Evolutionary conservation across 2,888 invertebrate genomes (phyloP), one percentile per base, ranked within the genome.

Genomic region (Galerucella nymphaeae): DNA sequence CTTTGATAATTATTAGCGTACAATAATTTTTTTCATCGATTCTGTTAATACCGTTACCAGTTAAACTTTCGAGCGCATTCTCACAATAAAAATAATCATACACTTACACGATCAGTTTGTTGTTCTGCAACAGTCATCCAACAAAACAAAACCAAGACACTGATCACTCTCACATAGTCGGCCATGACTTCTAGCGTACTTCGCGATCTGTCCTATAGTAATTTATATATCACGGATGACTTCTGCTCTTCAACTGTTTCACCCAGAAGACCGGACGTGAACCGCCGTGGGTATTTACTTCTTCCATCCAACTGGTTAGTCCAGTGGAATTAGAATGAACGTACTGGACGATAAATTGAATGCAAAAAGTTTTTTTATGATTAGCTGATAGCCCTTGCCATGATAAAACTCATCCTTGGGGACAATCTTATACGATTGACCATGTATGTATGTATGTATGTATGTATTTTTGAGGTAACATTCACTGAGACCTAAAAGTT

Each of bases 21-120:
- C 1, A 23, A 23, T n/a, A n/a, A n/a, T n/a, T n/a, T n/a, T 42
- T 48, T 9, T 3, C 4, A 20, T 3, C 18, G n/a, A 55, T 30
- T 58, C 11, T 58, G 42, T 38, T 14, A 11, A 20, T 16, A n/a
- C 10, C 45, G 53, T 62, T 55, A 42, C 55, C 11, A 23, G 10
- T 14, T 41, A 20, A 45, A 55, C 45, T 59, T 48, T 41, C 4
- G 50, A 53, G 11, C 48, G 62, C 41, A 58, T 63, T 11, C 66
- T 63, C 20, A 70, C 55, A 66, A 11, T 61, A 48, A 16, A 68
- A 68, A n/a, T n/a, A 11, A 65, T 16, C 38, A 68, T 48, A 63
- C 68, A 80, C 80, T 80, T 79, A 80, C 80, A 74, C 70, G 75
- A 74, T 75, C 78, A 75, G 73, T 74, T 75, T 78, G 74, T 38